Percentiles rank a stretch among this genome's conserved stretches.
phyloP scores from a whole-genome alignment of 64 coral and sea anemone genomes.

The Pocillopora damicornis region DNA sequence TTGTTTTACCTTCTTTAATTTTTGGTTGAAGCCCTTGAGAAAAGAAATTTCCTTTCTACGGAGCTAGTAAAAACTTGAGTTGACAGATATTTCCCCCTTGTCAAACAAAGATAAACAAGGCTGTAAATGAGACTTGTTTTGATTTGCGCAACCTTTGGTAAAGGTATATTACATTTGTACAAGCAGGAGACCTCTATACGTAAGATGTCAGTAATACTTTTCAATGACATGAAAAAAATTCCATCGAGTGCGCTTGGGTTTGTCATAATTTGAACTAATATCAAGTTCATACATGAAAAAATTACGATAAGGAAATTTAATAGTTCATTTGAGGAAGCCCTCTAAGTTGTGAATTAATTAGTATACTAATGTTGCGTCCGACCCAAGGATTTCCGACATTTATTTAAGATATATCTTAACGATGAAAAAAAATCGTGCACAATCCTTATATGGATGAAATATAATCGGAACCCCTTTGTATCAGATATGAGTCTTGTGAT shows the following conservation, averaged over 20 bases:
- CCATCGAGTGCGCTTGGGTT: neutral
- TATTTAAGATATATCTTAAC: too few relatives aligned
- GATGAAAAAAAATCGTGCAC: neutral
- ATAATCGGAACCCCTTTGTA: too few relatives aligned
- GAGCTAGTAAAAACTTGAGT: neutral
- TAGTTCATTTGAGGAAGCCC: too few relatives aligned
- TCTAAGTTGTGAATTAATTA: too few relatives aligned
- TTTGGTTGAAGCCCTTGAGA: neutral
- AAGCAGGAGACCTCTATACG: neutral
- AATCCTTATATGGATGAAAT: neutral
- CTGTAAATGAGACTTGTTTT: neutral
- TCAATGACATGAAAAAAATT: neutral
- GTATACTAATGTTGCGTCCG: too few relatives aligned
- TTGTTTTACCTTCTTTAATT: neutral
- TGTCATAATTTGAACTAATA: too few relatives aligned
- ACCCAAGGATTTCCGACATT: too few relatives aligned
- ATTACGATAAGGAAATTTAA: too few relatives aligned
- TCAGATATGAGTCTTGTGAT: too few relatives aligned
- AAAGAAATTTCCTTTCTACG: neutral
- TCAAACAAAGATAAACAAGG: conserved; percentile 4
- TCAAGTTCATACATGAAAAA: too few relatives aligned
- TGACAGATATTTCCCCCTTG: conserved; percentile 1
- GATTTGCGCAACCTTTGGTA: neutral
- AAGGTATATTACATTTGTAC: neutral
- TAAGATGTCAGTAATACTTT: neutral